phyloP scores from a whole-genome alignment of 2,888 invertebrate genomes.

The Polia nebulosa region DNA sequence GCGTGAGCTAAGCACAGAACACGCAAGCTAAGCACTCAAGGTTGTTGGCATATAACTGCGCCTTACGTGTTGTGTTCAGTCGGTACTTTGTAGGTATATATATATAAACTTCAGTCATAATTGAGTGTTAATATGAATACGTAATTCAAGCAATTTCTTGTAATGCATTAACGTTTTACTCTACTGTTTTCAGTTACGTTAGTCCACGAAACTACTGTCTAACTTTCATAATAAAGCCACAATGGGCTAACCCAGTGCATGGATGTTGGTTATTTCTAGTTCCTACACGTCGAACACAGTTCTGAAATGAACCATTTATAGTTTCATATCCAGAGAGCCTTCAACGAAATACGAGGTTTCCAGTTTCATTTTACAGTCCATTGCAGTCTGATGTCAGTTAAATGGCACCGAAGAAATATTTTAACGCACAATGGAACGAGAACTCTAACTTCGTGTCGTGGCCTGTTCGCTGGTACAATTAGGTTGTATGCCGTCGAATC shows the following conservation, averaged over 20 bases:
- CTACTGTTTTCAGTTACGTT: conserved; percentile 4
- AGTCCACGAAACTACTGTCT: not conserved
- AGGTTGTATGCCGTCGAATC: conserved; percentile 38
- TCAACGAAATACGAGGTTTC: conserved; percentile 23
- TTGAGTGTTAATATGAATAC: no score
- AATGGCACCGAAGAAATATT: conserved; percentile 36
- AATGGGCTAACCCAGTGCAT: not conserved
- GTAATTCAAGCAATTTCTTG: not conserved
- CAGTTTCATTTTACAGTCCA: conserved; percentile 46
- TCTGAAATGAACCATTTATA: conserved; percentile 18
- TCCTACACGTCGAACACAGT: conserved; percentile 13
- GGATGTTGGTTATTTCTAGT: conserved; percentile 8
- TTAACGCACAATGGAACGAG: conserved; percentile 28
- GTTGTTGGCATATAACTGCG: no score
- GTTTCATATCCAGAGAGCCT: conserved; percentile 19
- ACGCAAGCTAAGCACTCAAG: no score
- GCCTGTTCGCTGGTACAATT: conserved; percentile 25
- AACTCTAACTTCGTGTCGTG: conserved; percentile 16
- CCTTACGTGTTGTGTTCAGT: conserved; percentile 3
- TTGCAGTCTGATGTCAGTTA: conserved; percentile 35
- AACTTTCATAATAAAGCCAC: conserved; percentile 10
- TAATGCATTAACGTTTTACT: not conserved
- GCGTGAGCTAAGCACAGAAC: no score
- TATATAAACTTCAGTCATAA: no score
- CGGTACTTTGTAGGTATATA: not conserved